phyloP scores from a whole-genome alignment of 2,888 invertebrate genomes.

The Ypsolopha scabrella region DNA sequence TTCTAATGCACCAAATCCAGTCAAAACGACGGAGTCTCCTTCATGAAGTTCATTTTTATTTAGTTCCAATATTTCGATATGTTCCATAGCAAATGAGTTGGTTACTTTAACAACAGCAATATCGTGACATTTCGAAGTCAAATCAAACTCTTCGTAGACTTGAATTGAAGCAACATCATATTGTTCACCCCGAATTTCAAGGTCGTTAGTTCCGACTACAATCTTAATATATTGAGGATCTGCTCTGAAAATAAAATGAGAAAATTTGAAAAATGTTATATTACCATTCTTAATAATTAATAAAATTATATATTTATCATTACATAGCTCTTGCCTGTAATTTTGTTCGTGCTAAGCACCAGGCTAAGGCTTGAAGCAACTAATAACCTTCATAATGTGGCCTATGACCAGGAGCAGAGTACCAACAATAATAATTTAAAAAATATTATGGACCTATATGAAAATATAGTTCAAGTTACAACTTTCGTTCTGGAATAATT shows the following conservation, averaged over 20 bases:
- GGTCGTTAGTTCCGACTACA: slow-evolving; percentile 43
- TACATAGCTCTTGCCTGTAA: too few relatives aligned
- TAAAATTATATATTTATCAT: too few relatives aligned
- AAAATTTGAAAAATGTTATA: neutral
- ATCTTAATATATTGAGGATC: slow-evolving; percentile 35
- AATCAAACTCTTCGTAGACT: slow-evolving; percentile 31
- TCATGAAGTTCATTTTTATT: slow-evolving; percentile 23
- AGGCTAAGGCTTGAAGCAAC: too few relatives aligned
- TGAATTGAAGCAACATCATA: slow-evolving; percentile 28
- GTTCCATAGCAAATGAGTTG: slow-evolving; percentile 26
- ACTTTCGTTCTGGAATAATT: too few relatives aligned
- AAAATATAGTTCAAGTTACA: too few relatives aligned
- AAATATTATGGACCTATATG: too few relatives aligned
- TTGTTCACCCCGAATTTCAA: slow-evolving; percentile 31
- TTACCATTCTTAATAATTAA: neutral
- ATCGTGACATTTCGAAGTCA: slow-evolving; percentile 31
- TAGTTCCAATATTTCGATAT: slow-evolving; percentile 25
- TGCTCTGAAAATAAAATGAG: slow-evolving; percentile 30
- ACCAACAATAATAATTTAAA: too few relatives aligned
- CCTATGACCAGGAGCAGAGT: too few relatives aligned
- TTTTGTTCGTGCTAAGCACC: too few relatives aligned
- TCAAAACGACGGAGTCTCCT: slow-evolving; percentile 34
- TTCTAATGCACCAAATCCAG: slow-evolving; percentile 48
- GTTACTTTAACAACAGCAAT: slow-evolving; percentile 42
- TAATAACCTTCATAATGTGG: too few relatives aligned